phyloP scores from a whole-genome alignment of 2,888 invertebrate species.

The Harpalus rufipes region DNA sequence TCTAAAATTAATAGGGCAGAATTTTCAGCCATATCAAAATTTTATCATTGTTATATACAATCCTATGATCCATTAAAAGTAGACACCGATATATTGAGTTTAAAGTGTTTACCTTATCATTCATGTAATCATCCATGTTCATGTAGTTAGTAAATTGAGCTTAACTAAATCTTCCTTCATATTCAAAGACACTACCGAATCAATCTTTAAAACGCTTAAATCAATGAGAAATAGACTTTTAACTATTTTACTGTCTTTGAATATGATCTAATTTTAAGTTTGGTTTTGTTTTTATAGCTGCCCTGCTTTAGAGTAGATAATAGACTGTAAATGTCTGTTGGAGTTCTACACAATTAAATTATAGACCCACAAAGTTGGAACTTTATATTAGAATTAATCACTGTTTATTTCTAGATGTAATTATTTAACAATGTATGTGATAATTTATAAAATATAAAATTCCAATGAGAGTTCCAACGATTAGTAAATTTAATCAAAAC shows the following conservation, averaged over 20 bases:
- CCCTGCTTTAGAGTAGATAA: slow-evolving; percentile 71
- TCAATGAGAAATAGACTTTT: slow-evolving; percentile 42
- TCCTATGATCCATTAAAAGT: too few relatives aligned
- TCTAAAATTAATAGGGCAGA: too few relatives aligned
- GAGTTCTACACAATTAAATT: slow-evolving; percentile 74
- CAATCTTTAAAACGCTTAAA: slow-evolving; percentile 51
- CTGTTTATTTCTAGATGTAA: background rate
- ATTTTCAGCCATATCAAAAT: too few relatives aligned
- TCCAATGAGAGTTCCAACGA: slow-evolving; percentile 66
- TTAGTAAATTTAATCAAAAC: slow-evolving; percentile 46
- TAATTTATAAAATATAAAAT: slow-evolving; percentile 55
- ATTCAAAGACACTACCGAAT: slow-evolving; percentile 58
- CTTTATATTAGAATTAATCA: slow-evolving; percentile 66
- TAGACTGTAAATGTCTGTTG: slow-evolving; percentile 75
- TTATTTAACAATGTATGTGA: background rate
- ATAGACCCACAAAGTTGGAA: slow-evolving; percentile 67
- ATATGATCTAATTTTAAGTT: slow-evolving; percentile 64
- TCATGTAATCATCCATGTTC: slow-evolving; percentile 15
- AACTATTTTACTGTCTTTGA: slow-evolving; percentile 57
- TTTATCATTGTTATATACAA: too few relatives aligned
- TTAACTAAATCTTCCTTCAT: slow-evolving; percentile 53
- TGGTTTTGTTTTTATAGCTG: slow-evolving; percentile 71
- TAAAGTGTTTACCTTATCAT: slow-evolving; percentile 18
- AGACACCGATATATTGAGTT: too few relatives aligned
- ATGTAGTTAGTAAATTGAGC: slow-evolving; percentile 61